Evolutionary conservation across 2,888 invertebrate genomes (phyloP).

Genomic region (Diadegma fenestrale): DNA sequence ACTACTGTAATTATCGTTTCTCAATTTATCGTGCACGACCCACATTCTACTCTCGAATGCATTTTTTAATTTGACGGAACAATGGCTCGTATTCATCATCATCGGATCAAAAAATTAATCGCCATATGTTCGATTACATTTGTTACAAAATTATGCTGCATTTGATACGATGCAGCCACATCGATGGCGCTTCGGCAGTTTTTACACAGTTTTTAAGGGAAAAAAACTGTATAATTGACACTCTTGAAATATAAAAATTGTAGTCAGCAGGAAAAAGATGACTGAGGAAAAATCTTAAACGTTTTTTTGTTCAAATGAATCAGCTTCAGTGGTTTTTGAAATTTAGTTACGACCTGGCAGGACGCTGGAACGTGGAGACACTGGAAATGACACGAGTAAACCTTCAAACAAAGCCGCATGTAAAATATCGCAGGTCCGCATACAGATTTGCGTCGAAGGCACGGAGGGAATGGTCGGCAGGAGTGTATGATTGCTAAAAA

Average conservation of each 20-base stretch:
- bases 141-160: background rate
- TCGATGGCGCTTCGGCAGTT: background rate
- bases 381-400: constrained; percentile 10
- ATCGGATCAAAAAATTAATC: background rate
- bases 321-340: constrained; percentile 29
- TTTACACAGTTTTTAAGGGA: background rate
- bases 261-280: background rate
- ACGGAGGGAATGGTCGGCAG: constrained; percentile 2
- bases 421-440: background rate
- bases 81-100: background rate
- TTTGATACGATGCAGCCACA: background rate
- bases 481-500: constrained; percentile 18
- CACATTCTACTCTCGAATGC: background rate
- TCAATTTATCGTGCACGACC: constrained; percentile 20
- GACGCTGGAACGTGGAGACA: background rate
- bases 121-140: background rate
- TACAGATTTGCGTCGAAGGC: background rate
- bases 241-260: background rate
- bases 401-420: constrained; percentile 12
- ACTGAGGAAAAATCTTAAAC: background rate
- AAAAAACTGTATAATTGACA: background rate
- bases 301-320: background rate
- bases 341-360: constrained; percentile 27
- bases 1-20: background rate
- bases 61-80: constrained; percentile 3